Percentiles rank a stretch among this genome's conserved stretches.
phyloP scores from a whole-genome alignment of 2,113 vertebrate species.

The Odocoileus hemionus region DNA sequence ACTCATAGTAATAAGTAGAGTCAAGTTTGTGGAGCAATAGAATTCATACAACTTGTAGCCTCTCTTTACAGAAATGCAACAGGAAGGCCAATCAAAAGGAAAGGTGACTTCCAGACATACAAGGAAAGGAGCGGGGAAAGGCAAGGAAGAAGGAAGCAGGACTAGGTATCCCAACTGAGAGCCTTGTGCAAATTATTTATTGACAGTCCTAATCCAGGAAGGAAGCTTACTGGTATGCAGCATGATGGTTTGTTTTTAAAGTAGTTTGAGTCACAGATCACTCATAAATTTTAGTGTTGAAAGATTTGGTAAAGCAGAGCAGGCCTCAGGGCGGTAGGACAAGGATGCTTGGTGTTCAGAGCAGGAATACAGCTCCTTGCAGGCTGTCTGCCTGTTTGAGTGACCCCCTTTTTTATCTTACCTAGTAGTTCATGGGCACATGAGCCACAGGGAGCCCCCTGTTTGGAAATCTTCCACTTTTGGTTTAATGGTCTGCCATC shows the following conservation, averaged over 20 bases:
- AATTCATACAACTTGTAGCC: not conserved
- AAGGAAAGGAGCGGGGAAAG: not conserved
- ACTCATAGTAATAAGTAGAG: not conserved
- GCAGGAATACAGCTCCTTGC: not conserved
- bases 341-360: too few species aligned
- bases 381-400: not conserved
- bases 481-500: not conserved
- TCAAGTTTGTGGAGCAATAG: not conserved
- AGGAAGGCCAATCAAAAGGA: not conserved
- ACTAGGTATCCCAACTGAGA: not conserved
- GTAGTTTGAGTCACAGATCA: not conserved
- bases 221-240: not conserved
- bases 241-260: not conserved
- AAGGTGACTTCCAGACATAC: not conserved
- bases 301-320: not conserved
- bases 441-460: not conserved
- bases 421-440: rapidly evolving
- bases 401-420: rapidly evolving
- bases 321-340: not conserved
- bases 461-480: not conserved
- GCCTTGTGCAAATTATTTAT: not conserved
- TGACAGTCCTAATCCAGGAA: not conserved
- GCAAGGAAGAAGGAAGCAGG: not conserved
- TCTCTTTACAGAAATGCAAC: not conserved
- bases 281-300: not conserved